Base-by-base conservation (phyloP, 1,140 invertebrate species). In the Chionoecetes opilio region DNA sequence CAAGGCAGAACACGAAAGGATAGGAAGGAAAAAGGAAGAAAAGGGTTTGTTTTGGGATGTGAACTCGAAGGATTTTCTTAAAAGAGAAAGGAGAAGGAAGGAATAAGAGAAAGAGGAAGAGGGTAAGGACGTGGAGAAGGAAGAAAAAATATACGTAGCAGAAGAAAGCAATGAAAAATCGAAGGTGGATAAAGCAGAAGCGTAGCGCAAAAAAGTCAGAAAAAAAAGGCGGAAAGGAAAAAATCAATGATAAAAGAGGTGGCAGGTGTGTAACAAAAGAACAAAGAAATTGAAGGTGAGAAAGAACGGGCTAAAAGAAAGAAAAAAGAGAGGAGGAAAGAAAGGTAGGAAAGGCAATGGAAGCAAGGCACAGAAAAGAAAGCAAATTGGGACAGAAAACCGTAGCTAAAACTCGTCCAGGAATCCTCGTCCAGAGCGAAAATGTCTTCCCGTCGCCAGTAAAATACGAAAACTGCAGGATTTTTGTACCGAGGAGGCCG, bases 391-490 rank as follows among this genome's bases (percentile, higher is more conserved):
- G n/a, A 75, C 21, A 75, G 63, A 75, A 75, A 75, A 75, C 63
- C 63, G 21, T 21, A 75, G 63, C n/a, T 75, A 75, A 75, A 75
- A 8, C 21, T 5, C n/a, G 63, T 5, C 63, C 21, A 75, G 63
- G 63, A 75, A 75, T 75, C n/a, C 63, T 5, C n/a, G 63, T 75
- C 63, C 63, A 21, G 11, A 53, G 63, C 63, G 63, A 75, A 26
- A 75, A 75, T 75, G 21, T n/a, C 63, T 75, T n/a, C 63, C 21
- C 63, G n/a, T 75, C 63, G 63, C 5, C 63, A 21, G 21, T 75
- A 75, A 75, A 75, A 75, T 75, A 75, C 63, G 63, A 26, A 75
- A n/a, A n/a, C 63, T 75, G 63, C 63, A 75, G 63, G 63, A 75
- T 75, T 75, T 75, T 75, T 75, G 21, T 75, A 75, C 63, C 63